Conservation (phyloP, 2,797 vertebrate genomes). For the Synanceia verrucosa region DNA sequence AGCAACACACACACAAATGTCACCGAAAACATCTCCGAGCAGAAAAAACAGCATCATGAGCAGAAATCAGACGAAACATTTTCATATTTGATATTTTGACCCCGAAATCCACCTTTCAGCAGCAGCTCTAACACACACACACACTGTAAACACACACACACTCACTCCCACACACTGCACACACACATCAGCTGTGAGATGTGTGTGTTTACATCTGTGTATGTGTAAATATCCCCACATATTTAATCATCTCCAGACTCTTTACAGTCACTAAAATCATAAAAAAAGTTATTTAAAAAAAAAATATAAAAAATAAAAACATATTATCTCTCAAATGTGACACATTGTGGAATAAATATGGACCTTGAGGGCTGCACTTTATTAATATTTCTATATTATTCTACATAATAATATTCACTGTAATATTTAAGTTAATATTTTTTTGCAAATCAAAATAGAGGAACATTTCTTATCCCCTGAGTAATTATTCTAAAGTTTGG, state of each 20-base stretch:
- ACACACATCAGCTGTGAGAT: conserved; percentile 34
- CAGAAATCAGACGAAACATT: conserved; percentile 2
- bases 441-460: no score
- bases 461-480: no score
- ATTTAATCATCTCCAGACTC: conserved; percentile 7
- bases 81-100: conserved; percentile 38
- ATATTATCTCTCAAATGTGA: neutral
- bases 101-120: conserved; percentile 29
- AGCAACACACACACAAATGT: conserved; percentile 4
- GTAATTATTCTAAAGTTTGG: neutral
- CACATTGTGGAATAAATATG: conserved; percentile 14
- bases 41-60: conserved; percentile 5
- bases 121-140: conserved; percentile 22
- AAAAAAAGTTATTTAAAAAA: neutral
- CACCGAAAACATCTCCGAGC: conserved; percentile 14
- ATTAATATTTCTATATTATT: neutral
- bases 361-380: neutral
- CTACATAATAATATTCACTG: neutral
- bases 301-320: conserved; percentile 2
- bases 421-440: neutral
- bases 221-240: conserved; percentile 12
- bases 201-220: conserved; percentile 31
- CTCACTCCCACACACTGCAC: conserved; percentile 17
- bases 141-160: conserved; percentile 29
- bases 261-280: conserved; percentile 3